phyloP scores from a whole-genome alignment of 2,113 vertebrate species.

The Narcine bancroftii region DNA sequence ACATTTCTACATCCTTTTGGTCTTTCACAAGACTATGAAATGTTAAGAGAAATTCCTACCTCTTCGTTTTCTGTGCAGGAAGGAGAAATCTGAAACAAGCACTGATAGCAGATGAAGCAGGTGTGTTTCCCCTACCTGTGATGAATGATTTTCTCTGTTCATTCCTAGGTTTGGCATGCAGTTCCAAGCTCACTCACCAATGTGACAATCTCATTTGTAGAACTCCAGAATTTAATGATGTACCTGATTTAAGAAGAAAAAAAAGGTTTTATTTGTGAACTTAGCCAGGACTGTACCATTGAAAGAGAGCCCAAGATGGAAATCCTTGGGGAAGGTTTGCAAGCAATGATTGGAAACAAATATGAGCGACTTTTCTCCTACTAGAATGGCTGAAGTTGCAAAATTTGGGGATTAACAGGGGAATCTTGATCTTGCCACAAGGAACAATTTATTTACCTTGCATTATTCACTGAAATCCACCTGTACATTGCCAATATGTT shows the following conservation, averaged over 20 bases:
- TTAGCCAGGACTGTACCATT: background rate
- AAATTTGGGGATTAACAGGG: background rate
- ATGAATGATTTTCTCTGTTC: background rate
- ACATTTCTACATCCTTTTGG: background rate
- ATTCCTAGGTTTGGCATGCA: background rate
- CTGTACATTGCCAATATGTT: background rate
- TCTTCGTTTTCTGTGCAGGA: background rate
- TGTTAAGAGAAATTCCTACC: background rate
- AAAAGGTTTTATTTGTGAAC: background rate
- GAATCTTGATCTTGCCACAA: background rate
- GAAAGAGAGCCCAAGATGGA: background rate
- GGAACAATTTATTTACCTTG: background rate
- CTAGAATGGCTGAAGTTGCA: background rate
- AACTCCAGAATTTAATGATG: background rate
- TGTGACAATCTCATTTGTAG: background rate
- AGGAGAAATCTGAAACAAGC: background rate
- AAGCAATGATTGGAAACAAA: background rate
- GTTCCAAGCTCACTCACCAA: background rate
- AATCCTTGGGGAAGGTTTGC: background rate
- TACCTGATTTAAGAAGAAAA: background rate
- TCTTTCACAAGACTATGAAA: background rate
- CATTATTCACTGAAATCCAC: background rate
- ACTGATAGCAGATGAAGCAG: background rate
- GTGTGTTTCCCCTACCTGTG: background rate
- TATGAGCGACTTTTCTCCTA: background rate